Evolutionary conservation across 1,140 invertebrate species (phyloP).

Genomic region (Macrobrachium rosenbergii): DNA sequence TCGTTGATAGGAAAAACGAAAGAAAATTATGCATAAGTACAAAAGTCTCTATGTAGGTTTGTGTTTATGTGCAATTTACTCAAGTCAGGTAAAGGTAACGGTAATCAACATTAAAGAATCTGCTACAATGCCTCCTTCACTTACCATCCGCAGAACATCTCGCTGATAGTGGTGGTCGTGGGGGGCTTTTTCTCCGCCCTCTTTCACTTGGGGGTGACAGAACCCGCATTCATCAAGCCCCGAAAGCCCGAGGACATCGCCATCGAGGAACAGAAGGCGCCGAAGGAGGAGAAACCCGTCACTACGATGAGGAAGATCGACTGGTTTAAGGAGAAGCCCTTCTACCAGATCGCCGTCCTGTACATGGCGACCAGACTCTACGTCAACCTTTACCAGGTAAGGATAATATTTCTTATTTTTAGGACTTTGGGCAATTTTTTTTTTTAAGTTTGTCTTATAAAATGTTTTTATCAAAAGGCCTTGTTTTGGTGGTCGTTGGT

Average conservation of each 20-base stretch:
- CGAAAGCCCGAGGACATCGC: conserved; percentile 23
- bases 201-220: conserved; percentile 79
- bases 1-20: not conserved
- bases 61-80: no score
- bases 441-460: not conserved
- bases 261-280: not conserved
- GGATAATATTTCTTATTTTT: not conserved
- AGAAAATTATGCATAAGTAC: no score
- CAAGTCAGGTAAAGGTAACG: no score
- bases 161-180: conserved; percentile 80
- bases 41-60: no score
- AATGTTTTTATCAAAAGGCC: not conserved
- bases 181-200: conserved; percentile 81
- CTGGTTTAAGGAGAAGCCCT: conserved; percentile 78
- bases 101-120: not conserved
- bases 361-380: conserved; percentile 93
- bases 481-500: no score
- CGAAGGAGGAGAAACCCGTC: not conserved
- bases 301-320: conserved; percentile 70
- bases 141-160: conserved; percentile 76
- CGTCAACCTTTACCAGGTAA: conserved; percentile 81
- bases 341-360: conserved; percentile 76
- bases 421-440: not conserved
- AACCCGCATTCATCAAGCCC: conserved; percentile 67
- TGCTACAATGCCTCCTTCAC: no score